phyloP scores from a whole-genome alignment of 1,140 invertebrate genomes.

The Yoshiicerus persimilis region DNA sequence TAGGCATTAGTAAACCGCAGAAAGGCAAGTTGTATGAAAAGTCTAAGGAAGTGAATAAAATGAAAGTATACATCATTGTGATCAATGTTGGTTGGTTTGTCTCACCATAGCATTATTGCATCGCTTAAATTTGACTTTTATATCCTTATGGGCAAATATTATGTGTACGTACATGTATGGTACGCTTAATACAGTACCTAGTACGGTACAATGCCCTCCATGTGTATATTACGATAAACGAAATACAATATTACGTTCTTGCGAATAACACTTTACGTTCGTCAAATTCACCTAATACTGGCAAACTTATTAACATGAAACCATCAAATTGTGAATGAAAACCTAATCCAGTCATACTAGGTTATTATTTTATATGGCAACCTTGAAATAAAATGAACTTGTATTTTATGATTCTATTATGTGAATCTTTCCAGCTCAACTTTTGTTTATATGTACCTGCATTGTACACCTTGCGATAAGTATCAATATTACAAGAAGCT shows the following conservation, averaged over 20 bases:
- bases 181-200: too few species aligned
- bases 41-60: not conserved
- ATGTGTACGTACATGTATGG: not conserved
- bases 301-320: not conserved
- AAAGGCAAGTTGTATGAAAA: not conserved
- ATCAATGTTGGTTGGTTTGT: not conserved
- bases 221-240: too few species aligned
- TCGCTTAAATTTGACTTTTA: not conserved
- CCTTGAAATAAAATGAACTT: not conserved
- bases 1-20: not conserved
- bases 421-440: not conserved
- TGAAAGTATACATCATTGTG: not conserved
- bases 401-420: too few species aligned
- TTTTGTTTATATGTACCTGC: not conserved
- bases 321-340: not conserved
- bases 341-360: not conserved
- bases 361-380: not conserved
- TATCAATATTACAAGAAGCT: too few species aligned
- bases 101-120: not conserved
- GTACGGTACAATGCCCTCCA: not conserved
- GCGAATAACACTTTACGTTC: too few species aligned
- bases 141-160: not conserved
- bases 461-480: too few species aligned
- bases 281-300: too few species aligned
- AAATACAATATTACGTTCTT: too few species aligned